These are phyloP conservation scores for Spialia ferax DNA, from an alignment of 2,888 invertebrate species.

Conservation along the genomic window DNA sequence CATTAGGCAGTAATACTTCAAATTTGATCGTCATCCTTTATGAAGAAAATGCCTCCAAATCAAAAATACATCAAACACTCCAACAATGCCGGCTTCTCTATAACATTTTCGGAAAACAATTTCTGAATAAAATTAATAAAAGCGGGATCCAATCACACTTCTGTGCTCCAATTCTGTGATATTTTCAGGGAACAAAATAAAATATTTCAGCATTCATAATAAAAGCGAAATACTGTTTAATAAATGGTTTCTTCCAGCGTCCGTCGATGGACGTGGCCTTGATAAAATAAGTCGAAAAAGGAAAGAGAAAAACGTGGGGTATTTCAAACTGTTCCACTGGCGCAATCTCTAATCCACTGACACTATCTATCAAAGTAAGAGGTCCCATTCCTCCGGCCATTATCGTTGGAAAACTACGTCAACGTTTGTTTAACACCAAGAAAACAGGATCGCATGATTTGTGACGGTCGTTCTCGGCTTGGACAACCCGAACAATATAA, in stretches of 20 bases:
- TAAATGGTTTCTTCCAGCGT: conserved; percentile 11
- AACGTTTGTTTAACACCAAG: conserved; percentile 49
- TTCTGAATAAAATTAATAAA: neutral
- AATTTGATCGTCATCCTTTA: too few species aligned
- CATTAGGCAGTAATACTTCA: too few species aligned
- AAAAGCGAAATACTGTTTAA: conserved; percentile 2
- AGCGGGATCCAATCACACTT: neutral
- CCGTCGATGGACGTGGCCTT: conserved; percentile 29
- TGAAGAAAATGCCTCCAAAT: neutral
- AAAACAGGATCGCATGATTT: conserved; percentile 52
- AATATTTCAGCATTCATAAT: conserved; percentile 29
- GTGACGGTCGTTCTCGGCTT: conserved; percentile 46
- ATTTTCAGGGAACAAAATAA: conserved; percentile 22
- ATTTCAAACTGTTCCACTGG: conserved; percentile 30
- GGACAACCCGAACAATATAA: conserved; percentile 44
- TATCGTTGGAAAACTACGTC: conserved; percentile 44
- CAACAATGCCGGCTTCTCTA: neutral
- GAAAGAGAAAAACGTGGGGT: conserved; percentile 20
- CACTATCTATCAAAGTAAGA: conserved; percentile 44
- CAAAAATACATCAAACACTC: neutral
- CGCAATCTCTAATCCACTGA: conserved; percentile 43
- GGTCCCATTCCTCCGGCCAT: conserved; percentile 43
- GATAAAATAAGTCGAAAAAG: conserved; percentile 24
- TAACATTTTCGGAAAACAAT: conserved; percentile 1
- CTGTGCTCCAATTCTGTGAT: conserved; percentile 5